phyloP scores from a whole-genome alignment of 2,888 invertebrate species.

The Stenoptilia bipunctidactyla region DNA sequence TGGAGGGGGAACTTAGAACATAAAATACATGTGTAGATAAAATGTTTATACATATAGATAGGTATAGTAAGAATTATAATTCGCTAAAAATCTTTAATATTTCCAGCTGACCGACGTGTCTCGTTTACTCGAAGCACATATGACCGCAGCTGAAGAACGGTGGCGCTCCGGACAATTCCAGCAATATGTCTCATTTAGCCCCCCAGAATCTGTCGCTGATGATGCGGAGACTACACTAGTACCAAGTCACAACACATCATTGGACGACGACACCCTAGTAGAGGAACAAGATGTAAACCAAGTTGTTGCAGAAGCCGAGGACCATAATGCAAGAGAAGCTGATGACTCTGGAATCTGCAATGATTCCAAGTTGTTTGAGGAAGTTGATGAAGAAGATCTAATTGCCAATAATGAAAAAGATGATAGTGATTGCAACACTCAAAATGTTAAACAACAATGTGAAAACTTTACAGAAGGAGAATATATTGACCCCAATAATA shows the following conservation, averaged over 20 bases:
- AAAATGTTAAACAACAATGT: no score
- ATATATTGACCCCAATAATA: no score
- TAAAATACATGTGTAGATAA: no score
- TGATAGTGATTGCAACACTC: no score
- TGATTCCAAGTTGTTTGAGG: not conserved
- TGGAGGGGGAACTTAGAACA: no score
- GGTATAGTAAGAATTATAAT: no score
- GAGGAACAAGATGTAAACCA: constrained; percentile 11
- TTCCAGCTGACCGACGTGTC: constrained; percentile 53
- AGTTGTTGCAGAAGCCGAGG: not conserved
- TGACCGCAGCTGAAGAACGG: constrained; percentile 41
- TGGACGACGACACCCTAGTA: constrained; percentile 44
- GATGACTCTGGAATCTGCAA: not conserved
- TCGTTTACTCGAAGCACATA: constrained; percentile 43
- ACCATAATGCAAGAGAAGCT: not conserved
- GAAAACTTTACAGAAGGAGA: no score
- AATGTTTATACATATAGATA: no score
- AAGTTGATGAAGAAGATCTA: not conserved
- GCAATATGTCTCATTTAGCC: constrained; percentile 23
- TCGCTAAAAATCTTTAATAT: no score
- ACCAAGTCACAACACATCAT: constrained; percentile 31
- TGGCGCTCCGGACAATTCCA: constrained; percentile 35
- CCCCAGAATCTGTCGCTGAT: constrained; percentile 25
- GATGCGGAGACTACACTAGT: constrained; percentile 39
- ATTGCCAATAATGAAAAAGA: no score